Base-by-base conservation (phyloP, 1,140 invertebrate genomes). In the Trichonephila inaurata region DNA sequence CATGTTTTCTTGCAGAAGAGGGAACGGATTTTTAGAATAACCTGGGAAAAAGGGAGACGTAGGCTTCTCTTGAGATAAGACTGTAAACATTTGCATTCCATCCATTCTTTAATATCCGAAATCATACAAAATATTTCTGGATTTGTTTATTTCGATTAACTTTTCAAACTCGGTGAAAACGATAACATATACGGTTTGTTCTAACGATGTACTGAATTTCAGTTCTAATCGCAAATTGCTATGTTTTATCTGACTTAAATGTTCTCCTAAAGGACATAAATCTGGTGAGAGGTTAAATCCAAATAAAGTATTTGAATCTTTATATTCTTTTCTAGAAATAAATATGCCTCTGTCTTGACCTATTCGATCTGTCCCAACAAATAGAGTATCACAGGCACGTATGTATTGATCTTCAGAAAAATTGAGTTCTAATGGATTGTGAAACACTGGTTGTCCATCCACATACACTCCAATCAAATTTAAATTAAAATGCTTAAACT, bases 131-230 rank as follows among this genome's bases (percentile, higher is more conserved):
- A 77, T 61, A 51, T 81, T 58, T 24, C 44, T 44, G 8, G 44
- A 12, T 40, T 90, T 90, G 66, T 60, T 90, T 58, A 81, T 90
- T 61, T 81, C 44, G 77, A 81, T 90, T 4, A 90, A 19, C 51
- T 28, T 90, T 90, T 90, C 44, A 60, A 90, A 90, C 28, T 81
- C 89, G 24, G 89, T 44, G 24, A 7, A 90, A 24, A 89, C 44
- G 8, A 89, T 40, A 14, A 28, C 28, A 77, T 6, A 58, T 14
- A 89, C 14, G 10, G 62, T 89, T 89, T 69, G 21, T 8, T 21
- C 2, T 24, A 28, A 28, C 0, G 24, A 51, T 60, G 7, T 44
- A 14, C 18, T n/a, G 19, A 89, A 77, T 72, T 89, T 89, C 24
- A 89, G n/a, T 89, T 89, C 64, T 19, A 89, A 16, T 72, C 44